Evolutionary conservation across 2,797 vertebrate species (phyloP), one percentile per base, ranked within the genome.

Genomic region (Enteromius treurensis): DNA sequence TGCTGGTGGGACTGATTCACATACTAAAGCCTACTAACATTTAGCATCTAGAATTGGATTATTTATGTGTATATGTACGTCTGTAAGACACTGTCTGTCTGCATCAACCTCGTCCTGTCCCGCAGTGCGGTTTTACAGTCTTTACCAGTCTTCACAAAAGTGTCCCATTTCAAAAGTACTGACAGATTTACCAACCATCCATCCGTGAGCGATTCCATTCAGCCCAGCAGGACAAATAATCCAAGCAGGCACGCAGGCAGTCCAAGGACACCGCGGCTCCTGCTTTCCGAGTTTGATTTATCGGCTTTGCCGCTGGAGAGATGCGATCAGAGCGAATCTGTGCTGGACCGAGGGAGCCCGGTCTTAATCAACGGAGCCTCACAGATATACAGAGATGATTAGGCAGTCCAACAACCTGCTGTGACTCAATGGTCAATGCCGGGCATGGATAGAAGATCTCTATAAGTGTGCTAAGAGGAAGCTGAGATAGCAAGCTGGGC

Each of bases 331-430:
- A 76, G 75, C 81, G 45, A 85, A 83, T 87, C 79, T 85, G 70
- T 82, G 65, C 81, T 82, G 82, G 77, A 86, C 81, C 32, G 55
- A 32, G 67, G 79, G 55, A 87, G 81, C 78, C 77, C 45, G 6
- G 62, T 85, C 71, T 84, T 80, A 85, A 88, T 87, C 84, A 86
- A 84, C 83, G 65, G 87, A 81, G 60, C 67, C 29, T 74, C 55
- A 75, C 58, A 84, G 87, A 88, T 88, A 65, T 87, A 83, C 65
- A 34, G 69, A 79, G 70, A 87, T 83, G 84, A 88, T 88, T 86
- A 86, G 81, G 64, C 77, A 49, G 80, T 80, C 69, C 78, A 83
- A 84, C 79, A 87, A 65, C 67, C 49, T 0, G 60, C 74, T 29
- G 77, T 53, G 78, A 42, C 77, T 76, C 73, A 79, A 76, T n/a